Evolutionary conservation across 2,888 invertebrate genomes (phyloP).

Genomic region (Polyommatus iphigenia): DNA sequence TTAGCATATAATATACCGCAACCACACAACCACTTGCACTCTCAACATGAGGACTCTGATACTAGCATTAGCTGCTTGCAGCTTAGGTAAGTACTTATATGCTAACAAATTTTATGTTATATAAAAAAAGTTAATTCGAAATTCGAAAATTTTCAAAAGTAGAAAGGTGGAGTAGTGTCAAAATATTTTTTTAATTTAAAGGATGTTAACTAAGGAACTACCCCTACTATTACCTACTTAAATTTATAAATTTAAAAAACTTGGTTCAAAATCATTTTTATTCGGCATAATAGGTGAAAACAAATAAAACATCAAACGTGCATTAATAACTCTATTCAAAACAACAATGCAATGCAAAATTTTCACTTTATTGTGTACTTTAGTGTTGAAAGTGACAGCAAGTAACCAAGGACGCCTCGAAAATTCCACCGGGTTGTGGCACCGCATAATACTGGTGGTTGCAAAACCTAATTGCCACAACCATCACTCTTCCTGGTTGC

Average conservation of each 20-base stretch:
- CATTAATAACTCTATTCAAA: not conserved
- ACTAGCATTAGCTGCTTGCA: slow-evolving; percentile 55
- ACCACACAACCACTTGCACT: slow-evolving; percentile 44
- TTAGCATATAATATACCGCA: slow-evolving; percentile 47
- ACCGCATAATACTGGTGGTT: slow-evolving; percentile 40
- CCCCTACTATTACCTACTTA: not conserved
- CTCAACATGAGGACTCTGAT: slow-evolving; percentile 65
- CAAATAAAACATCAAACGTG: not conserved
- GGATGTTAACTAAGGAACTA: not conserved
- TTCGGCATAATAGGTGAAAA: not conserved
- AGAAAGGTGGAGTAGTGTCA: not conserved
- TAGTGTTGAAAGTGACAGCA: slow-evolving; percentile 45
- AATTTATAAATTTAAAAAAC: not conserved
- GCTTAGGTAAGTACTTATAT: slow-evolving; percentile 59
- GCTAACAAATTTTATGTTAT: not conserved
- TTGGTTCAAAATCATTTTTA: not conserved
- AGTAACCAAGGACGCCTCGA: slow-evolving; percentile 44
- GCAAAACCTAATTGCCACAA: slow-evolving; percentile 40
- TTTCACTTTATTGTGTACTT: not conserved
- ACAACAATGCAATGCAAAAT: not conserved
- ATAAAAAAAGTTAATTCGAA: not conserved
- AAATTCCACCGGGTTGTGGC: slow-evolving; percentile 44
- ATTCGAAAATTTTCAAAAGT: not conserved
- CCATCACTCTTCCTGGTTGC: slow-evolving; percentile 31
- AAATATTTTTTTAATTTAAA: not conserved